Base-by-base conservation (phyloP, 2,888 invertebrate species). In the Cetonia aurata region DNA sequence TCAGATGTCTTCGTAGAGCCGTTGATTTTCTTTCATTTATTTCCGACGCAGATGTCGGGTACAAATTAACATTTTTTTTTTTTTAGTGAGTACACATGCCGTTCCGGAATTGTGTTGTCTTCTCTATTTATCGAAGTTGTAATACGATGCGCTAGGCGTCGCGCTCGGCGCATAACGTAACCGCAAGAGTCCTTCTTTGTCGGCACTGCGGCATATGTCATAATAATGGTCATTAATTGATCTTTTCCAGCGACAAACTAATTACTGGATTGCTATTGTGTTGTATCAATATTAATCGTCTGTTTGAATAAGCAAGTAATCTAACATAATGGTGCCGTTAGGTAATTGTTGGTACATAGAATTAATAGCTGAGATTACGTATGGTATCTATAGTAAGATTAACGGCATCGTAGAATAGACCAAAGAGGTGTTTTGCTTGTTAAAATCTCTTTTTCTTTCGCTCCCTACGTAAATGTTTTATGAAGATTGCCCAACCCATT, bases 401-500 rank as follows among this genome's bases (percentile, higher is more conserved):
- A 25, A 25, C 25, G 25, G 25, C 4, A 4, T 25, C 25, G 25
- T 25, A 25, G 25, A 4, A 25, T 25, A 4, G 1, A 25, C 4
- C 3, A 4, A 25, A 25, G 25, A 25, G n/a, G n/a, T 25, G 4
- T 25, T 25, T 25, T 25, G 25, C 25, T 4, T 25, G 4, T 25
- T 19, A 17, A 50, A 13, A 13, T 50, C 9, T 50, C 50, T 50
- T n/a, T 15, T 15, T 50, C 4, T 4, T 25, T 25, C 25, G 25
- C 25, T 4, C 25, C 25, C 25, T 25, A 25, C 25, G 25, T 25
- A 25, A 25, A 25, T 25, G 25, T 25, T 25, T 25, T 25, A 25
- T 25, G 4, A 4, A 25, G 25, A 25, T 31, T 55, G 68, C 65
- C 68, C 71, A 57, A 59, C 72, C 72, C 71, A 71, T 69, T 73